Evolutionary conservation across 2,888 invertebrate species (phyloP), one percentile per base, ranked within the genome.

Genomic region (Allophyes oxyacanthae): DNA sequence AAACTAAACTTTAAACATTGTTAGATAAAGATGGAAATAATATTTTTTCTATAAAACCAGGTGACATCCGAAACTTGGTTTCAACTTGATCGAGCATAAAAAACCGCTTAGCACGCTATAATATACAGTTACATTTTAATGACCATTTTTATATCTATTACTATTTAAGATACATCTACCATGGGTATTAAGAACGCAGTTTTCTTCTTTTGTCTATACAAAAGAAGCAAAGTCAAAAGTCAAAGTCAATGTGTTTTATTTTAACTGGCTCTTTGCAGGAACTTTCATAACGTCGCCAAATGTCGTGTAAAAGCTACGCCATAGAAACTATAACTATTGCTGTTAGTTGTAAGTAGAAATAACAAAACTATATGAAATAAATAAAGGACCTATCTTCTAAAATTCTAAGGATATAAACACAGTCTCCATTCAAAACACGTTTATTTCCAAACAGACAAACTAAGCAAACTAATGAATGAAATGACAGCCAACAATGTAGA

Each of bases 31-130:
- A 58, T 60, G 38, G 76, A 69, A 36, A 38, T 58, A 53, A 14
- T 7, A 53, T 56, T 71, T 56, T 71, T 63, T 43, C 40, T 48
- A 46, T 54, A 66, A 79, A 83, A 78, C 77, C 88, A 90, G 87
- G 89, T 90, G 92, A 85, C 83, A 91, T 70, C 81, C 79, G 91
- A 92, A 82, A 87, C 90, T 86, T 70, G 77, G 82, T 87, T 91
- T 90, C 89, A 79, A 88, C 88, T 91, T 81, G 85, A 84, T 86
- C 79, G 82, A 92, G 92, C 92, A 86, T 88, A 89, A 91, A 92
- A 91, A 91, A 85, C 83, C 81, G 85, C 83, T 87, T 84, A 84
- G 80, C 89, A 87, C 85, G 85, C 86, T 62, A 87, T 73, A 75
- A 83, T 88, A 82, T 92, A 82, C 67, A 64, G 85, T 92, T 91